Evolutionary conservation across 1,140 invertebrate species (phyloP), one percentile per base, ranked within the genome.

Genomic region (Drosophila paulistorum): DNA sequence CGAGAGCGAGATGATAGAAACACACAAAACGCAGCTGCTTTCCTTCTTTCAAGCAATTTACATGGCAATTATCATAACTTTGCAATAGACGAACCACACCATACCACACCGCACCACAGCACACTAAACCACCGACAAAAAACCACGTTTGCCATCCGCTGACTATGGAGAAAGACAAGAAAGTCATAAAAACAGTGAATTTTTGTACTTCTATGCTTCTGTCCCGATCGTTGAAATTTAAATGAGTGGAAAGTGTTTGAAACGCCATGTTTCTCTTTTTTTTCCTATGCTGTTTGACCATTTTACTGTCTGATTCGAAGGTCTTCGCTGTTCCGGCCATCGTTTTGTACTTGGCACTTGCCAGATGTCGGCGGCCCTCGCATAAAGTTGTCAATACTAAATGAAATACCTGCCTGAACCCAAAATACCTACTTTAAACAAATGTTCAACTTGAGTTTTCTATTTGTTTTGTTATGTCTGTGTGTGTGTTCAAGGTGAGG

Each of bases 241-340:
- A 90, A 90, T 85, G 77, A 90, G 86, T 90, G 86, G 86, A 90
- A 90, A 90, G 86, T 90, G 74, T 90, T 86, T 77, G 66, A 58
- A 64, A 64, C 68, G 62, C 37, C 54, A 30, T 81, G 63, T 78
- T 70, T 42, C 26, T 76, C 61, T 69, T 33, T 59, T 23, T 23
- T 23, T 23, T 55, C 51, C 59, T 30, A 30, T 3, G 30, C 30
- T 30, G 70, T 74, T 71, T 79, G 63, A 61, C 63, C 71, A 55
- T 54, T 17, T 39, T 62, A n/a, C 35, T 71, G 33, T 35, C 23
- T 35, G 33, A 30, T 26, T n/a, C 20, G 11, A 71, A 54, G 55
- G 20, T 61, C 61, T 39, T 11, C 10, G 35, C 33, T 71, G 60
- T 35, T 41, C 41, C 60, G 45, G 45, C 30, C 30, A 30, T 23